Percentiles rank a stretch among this genome's conserved stretches.
These are phyloP conservation scores for Tauraco hartlaubi DNA, from an alignment of 2,797 vertebrate species.

Conservation along the genomic window DNA sequence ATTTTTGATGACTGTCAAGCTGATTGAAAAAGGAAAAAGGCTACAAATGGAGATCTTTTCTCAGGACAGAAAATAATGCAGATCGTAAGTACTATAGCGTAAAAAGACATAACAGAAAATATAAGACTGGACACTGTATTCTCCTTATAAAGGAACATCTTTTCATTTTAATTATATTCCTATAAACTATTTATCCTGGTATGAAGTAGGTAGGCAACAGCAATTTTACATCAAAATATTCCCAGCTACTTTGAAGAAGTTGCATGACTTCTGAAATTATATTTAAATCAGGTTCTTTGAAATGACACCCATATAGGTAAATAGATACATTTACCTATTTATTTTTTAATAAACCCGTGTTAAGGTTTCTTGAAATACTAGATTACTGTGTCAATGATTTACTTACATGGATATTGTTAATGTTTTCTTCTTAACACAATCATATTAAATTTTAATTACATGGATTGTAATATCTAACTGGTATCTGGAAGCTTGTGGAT, in stretches of 20 bases:
- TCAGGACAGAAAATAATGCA: constrained; percentile 13
- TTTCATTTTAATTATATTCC: constrained; percentile 7
- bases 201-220: constrained; percentile 27
- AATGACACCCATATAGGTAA: constrained; percentile 47
- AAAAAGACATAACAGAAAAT: not conserved
- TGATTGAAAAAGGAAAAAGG: not conserved
- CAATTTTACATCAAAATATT: constrained; percentile 59
- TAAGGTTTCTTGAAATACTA: constrained; percentile 77
- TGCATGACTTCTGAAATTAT: constrained; percentile 60
- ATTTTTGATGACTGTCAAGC: not conserved
- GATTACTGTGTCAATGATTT: constrained; percentile 81
- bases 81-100: not conserved
- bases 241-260: constrained; percentile 51
- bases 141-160: not conserved
- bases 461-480: constrained; percentile 81
- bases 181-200: constrained; percentile 35
- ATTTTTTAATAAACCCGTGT: constrained; percentile 69
- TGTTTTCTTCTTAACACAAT: constrained; percentile 81
- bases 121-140: not conserved
- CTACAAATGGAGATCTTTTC: not conserved
- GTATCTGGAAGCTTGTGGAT: constrained; percentile 80
- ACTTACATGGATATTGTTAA: constrained; percentile 78
- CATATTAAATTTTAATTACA: constrained; percentile 86
- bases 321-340: constrained; percentile 66
- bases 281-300: constrained; percentile 70